Conservation (phyloP, 2,888 invertebrate species). For the Eristalis pertinax region DNA sequence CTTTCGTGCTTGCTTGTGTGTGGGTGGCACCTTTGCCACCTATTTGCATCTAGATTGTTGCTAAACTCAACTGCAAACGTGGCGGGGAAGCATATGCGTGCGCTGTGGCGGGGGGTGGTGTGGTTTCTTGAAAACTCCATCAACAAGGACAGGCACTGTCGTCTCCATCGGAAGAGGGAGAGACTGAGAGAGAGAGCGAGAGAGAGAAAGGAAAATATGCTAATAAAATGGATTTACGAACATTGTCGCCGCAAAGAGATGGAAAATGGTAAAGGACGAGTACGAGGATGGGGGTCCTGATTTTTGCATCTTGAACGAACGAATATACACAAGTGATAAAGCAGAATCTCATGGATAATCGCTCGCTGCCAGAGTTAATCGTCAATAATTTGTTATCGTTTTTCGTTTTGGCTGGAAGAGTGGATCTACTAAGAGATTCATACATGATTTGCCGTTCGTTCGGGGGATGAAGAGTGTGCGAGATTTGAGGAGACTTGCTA, state of each 20-base stretch:
- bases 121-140: slow-evolving; percentile 8
- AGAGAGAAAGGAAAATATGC: slow-evolving; percentile 42
- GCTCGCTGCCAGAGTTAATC: slow-evolving; percentile 36
- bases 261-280: background rate
- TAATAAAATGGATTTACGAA: slow-evolving; percentile 64
- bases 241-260: slow-evolving; percentile 31
- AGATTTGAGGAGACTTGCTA: too few species aligned
- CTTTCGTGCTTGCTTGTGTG: too few species aligned
- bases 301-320: slow-evolving; percentile 36
- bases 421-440: background rate
- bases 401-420: background rate
- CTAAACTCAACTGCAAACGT: background rate
- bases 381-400: slow-evolving; percentile 44
- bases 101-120: background rate
- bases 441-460: too few species aligned
- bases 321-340: slow-evolving; percentile 32
- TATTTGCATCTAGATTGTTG: slow-evolving; percentile 33
- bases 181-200: background rate
- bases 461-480: too few species aligned
- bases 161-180: background rate
- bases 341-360: slow-evolving; percentile 46
- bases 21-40: slow-evolving; percentile 2
- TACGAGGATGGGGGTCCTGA: background rate
- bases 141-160: background rate
- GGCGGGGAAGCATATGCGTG: background rate